These are phyloP conservation scores for Oxygymnocypris stewartii DNA, from an alignment of 2,113 vertebrate genomes.

Conservation along the genomic window DNA sequence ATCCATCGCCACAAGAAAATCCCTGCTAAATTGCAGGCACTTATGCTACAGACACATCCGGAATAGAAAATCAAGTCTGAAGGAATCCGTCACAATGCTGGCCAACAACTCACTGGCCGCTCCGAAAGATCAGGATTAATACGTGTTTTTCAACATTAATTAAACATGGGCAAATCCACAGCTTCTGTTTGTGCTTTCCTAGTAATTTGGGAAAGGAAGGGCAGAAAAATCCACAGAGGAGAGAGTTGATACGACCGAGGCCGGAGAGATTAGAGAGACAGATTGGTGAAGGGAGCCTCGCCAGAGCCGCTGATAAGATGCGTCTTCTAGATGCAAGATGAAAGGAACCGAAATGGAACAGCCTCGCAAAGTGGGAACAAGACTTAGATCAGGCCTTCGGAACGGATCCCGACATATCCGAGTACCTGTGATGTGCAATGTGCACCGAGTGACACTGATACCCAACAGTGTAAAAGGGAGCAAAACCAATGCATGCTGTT, in stretches of 20 bases:
- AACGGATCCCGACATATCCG: not conserved
- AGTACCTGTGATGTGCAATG: not conserved
- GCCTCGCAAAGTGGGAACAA: not conserved
- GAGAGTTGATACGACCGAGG: not conserved
- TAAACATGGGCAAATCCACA: not conserved
- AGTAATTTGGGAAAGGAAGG: not conserved
- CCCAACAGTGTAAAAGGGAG: not conserved
- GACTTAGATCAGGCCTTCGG: not conserved
- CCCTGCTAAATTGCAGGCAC: not conserved
- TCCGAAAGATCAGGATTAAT: not conserved
- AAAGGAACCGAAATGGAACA: not conserved
- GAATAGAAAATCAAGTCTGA: not conserved
- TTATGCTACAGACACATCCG: not conserved
- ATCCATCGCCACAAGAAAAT: not conserved
- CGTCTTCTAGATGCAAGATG: not conserved
- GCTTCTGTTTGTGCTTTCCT: not conserved
- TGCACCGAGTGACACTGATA: not conserved
- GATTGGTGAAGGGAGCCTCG: not conserved
- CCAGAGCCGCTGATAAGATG: constrained; percentile 21
- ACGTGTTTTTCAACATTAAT: not conserved
- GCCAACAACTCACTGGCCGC: not conserved
- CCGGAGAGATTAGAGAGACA: constrained; percentile 18
- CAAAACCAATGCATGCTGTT: constrained; percentile 8
- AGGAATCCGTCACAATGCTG: not conserved
- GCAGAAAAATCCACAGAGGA: not conserved